phyloP scores from a whole-genome alignment of 37 sponge, comb jelly and placozoan species.

The Geodia barretti region DNA sequence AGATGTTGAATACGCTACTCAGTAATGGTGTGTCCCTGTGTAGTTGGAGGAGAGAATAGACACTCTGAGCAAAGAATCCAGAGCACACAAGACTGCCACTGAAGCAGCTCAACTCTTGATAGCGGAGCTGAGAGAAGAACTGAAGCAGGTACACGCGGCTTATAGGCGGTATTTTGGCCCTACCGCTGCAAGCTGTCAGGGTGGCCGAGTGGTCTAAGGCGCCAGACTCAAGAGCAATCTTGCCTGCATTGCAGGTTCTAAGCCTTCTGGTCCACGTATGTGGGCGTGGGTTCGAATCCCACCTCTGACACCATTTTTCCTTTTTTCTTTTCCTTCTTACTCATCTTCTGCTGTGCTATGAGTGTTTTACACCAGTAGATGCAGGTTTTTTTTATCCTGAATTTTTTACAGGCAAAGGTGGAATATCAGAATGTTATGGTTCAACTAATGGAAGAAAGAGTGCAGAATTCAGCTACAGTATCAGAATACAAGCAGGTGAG shows the following conservation, averaged over 20 bases:
- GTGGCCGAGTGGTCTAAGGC: slow-evolving; percentile 99
- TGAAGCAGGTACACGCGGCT: slow-evolving; percentile 41
- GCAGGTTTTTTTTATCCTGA: not conserved
- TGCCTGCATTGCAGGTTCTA: slow-evolving; percentile 60
- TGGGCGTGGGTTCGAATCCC: slow-evolving; percentile 99
- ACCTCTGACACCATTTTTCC: slow-evolving; percentile 97
- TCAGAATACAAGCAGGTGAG: slow-evolving; percentile 80
- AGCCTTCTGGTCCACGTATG: slow-evolving; percentile 99
- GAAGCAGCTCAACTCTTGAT: slow-evolving; percentile 44
- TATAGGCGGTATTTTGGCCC: not conserved
- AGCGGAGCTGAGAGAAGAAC: slow-evolving; percentile 61
- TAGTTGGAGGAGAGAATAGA: slow-evolving; percentile 89
- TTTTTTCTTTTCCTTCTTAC: slow-evolving; percentile 8
- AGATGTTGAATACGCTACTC: not conserved
- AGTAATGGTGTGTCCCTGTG: not conserved
- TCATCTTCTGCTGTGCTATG: not conserved
- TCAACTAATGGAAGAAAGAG: slow-evolving; percentile 62
- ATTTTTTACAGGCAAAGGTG: slow-evolving; percentile 64
- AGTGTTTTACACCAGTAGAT: not conserved
- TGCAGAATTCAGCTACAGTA: slow-evolving; percentile 64
- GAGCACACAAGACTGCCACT: slow-evolving; percentile 38
- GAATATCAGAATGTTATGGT: slow-evolving; percentile 65
- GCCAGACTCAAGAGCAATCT: slow-evolving; percentile 96
- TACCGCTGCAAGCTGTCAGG: slow-evolving; percentile 78
- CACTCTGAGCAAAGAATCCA: slow-evolving; percentile 73